phyloP scores from a whole-genome alignment of 1,140 invertebrate species.

The Diuraphis noxia region DNA sequence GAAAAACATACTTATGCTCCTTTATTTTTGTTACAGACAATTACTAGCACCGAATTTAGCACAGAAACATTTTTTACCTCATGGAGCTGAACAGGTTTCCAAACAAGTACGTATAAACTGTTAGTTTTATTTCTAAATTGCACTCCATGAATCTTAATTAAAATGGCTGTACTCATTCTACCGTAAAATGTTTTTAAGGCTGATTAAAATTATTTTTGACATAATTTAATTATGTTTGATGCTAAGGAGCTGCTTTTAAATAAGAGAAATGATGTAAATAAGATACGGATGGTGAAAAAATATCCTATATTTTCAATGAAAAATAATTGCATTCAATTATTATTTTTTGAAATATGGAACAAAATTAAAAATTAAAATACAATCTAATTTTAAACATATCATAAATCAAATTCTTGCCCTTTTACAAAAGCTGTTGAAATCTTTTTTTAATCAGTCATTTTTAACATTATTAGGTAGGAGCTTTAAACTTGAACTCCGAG shows the following conservation, averaged over 20 bases:
- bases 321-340: constrained; percentile 7
- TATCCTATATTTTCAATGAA: constrained; percentile 8
- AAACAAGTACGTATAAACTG: constrained; percentile 57
- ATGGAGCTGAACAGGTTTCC: constrained; percentile 69
- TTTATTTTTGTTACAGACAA: constrained; percentile 68
- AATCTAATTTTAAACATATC: not conserved
- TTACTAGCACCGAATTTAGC: constrained; percentile 79
- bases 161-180: not conserved
- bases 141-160: constrained; percentile 21
- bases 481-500: not conserved
- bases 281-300: not conserved
- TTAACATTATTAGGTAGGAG: not conserved
- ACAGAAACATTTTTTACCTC: constrained; percentile 77
- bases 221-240: constrained; percentile 23
- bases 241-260: not conserved
- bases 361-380: not conserved
- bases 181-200: not conserved
- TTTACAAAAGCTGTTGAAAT: not conserved
- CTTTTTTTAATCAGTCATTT: not conserved
- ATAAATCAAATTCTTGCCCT: not conserved
- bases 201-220: constrained; percentile 29
- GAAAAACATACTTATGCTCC: not conserved
- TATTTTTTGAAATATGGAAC: not conserved
- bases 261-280: not conserved
- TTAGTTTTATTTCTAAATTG: not conserved